phyloP scores from a whole-genome alignment of 2,888 invertebrate genomes.

The Callyntrura sp. region DNA sequence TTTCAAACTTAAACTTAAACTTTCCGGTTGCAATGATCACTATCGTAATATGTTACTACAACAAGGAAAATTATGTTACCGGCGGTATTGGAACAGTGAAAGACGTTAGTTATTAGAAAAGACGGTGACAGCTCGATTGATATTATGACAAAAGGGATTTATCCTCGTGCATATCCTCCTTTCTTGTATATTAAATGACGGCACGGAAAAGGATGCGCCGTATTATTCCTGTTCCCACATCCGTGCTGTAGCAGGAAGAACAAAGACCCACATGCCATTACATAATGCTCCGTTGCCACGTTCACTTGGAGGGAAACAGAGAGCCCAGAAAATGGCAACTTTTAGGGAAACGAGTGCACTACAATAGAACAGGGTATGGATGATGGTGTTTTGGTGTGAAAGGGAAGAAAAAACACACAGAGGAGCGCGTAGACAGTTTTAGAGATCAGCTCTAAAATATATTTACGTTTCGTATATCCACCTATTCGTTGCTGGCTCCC shows the following conservation, averaged over 20 bases:
- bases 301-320: no score
- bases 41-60: neutral
- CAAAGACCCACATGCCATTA: neutral
- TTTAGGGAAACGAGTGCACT: no score
- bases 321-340: no score
- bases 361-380: neutral
- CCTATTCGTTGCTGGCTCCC: neutral
- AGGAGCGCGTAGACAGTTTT: neutral
- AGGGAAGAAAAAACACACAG: no score
- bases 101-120: neutral
- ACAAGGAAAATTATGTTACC: neutral
- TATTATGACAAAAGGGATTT: conserved; percentile 63
- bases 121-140: conserved; percentile 49
- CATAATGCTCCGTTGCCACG: no score
- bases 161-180: conserved; percentile 27
- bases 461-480: neutral
- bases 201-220: neutral
- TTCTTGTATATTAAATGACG: neutral
- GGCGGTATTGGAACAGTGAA: neutral
- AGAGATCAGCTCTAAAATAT: neutral
- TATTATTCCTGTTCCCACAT: neutral
- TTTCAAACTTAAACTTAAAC: neutral
- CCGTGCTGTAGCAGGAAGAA: conserved; percentile 1
- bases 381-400: neutral
- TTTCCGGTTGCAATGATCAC: conserved; percentile 8